Evolutionary conservation across 2,113 vertebrate species (phyloP), one percentile per base, ranked within the genome.

Genomic region (Asarcornis scutulata): DNA sequence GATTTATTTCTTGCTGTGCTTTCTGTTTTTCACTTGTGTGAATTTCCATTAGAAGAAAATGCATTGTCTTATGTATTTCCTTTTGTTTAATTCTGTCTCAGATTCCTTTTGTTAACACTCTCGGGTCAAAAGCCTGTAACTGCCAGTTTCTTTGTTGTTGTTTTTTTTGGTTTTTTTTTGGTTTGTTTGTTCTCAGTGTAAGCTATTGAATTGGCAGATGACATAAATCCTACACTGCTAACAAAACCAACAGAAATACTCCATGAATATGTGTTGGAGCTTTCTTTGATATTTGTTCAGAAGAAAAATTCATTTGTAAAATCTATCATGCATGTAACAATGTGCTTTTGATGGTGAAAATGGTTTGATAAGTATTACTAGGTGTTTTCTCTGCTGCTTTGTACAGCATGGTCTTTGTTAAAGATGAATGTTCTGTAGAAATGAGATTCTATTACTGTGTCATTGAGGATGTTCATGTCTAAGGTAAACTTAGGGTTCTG

Each of bases 321-420:
- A 94, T 97, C 95, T 91, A 89, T 97, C 97, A 98, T 97, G 97
- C 96, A 96, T 95, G 95, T 97, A 97, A 97, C 89, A 95, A 93
- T 92, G 79, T 88, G 91, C 86, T 97, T 97, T 98, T 98, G 97
- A 95, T 98, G 89, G 91, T 97, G 96, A 96, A 84, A 97, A 96
- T 96, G 84, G 88, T 95, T 97, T 97, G 97, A 98, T 98, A 97
- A 98, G 98, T 98, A 98, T 98, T 98, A 98, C 98, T 98, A 89
- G 58, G 46, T 95, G 31, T 84, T 98, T 95, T 93, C 79, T 90
- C 67, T 84, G 42, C 79, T 81, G n/a, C 84, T 97, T 95, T 95
- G n/a, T 97, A 64, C 22, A 90, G 38, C 60, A 7, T 72, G 27
- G 86, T 85, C 88, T 96, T 96, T 97, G 91, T 97, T 96, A 90